Evolutionary conservation across 2,888 invertebrate genomes (phyloP).

Genomic region (Drosophila affinis): DNA sequence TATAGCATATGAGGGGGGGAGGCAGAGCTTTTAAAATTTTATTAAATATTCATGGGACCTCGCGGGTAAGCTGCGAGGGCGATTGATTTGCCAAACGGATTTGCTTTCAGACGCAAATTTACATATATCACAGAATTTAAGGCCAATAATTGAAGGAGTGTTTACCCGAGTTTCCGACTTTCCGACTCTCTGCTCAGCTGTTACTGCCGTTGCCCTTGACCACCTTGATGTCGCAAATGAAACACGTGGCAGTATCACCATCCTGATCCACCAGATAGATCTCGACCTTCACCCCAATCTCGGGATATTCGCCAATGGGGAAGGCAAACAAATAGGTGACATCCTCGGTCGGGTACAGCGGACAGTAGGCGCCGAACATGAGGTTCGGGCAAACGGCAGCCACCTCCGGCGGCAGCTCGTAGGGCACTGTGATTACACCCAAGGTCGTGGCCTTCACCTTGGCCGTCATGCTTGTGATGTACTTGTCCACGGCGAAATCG

Average conservation of each 20-base stretch:
- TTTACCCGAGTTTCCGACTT: neutral
- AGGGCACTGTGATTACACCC: slow-evolving; percentile 80
- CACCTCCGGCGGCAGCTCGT: slow-evolving; percentile 79
- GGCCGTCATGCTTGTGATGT: slow-evolving; percentile 59
- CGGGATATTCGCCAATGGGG: slow-evolving; percentile 81
- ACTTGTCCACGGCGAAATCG: slow-evolving; percentile 76
- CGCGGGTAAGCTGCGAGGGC: slow-evolving; percentile 1
- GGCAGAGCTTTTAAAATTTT: slow-evolving; percentile 38
- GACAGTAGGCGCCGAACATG: slow-evolving; percentile 79
- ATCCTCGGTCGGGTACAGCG: slow-evolving; percentile 81
- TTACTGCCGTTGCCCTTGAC: slow-evolving; percentile 59
- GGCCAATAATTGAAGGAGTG: slow-evolving; percentile 15
- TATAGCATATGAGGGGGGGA: neutral
- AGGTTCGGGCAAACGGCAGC: slow-evolving; percentile 80
- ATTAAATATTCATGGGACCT: slow-evolving; percentile 38
- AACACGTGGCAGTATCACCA: slow-evolving; percentile 71
- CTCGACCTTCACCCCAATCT: slow-evolving; percentile 80
- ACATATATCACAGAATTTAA: slow-evolving; percentile 60
- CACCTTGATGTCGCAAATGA: slow-evolving; percentile 80
- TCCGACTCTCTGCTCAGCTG: slow-evolving; percentile 13
- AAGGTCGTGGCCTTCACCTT: slow-evolving; percentile 79
- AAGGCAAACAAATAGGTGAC: slow-evolving; percentile 80
- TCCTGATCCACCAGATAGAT: slow-evolving; percentile 79
- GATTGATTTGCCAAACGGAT: slow-evolving; percentile 1
- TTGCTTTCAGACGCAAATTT: slow-evolving; percentile 10